Conservation (phyloP, 2,113 vertebrate genomes). For the Nycticorax nycticorax region DNA sequence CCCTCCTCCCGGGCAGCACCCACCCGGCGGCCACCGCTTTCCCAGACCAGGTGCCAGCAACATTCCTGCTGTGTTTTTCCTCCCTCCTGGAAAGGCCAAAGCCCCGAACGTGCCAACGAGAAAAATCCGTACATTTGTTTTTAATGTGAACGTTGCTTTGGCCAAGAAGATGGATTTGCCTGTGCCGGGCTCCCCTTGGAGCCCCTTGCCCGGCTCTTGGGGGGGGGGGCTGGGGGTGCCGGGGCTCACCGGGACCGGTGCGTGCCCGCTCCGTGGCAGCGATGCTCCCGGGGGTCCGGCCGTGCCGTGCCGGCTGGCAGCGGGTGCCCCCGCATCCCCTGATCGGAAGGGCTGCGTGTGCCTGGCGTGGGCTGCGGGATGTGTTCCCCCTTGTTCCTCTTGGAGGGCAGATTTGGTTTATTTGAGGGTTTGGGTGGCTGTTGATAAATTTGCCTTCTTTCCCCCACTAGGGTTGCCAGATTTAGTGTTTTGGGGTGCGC, state of each 20-base stretch:
- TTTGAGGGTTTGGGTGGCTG: neutral
- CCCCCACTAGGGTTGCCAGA: neutral
- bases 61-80: neutral
- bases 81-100: neutral
- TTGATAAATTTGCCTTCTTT: neutral
- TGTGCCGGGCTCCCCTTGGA: neutral
- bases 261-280: fast-evolving
- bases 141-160: neutral
- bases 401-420: neutral
- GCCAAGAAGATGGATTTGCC: neutral
- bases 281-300: neutral
- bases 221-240: neutral
- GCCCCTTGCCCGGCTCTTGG: neutral
- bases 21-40: neutral
- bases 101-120: neutral
- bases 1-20: neutral
- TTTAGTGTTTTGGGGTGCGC: neutral
- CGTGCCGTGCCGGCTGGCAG: fast-evolving
- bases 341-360: fast-evolving
- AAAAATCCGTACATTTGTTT: fast-evolving
- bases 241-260: neutral
- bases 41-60: neutral
- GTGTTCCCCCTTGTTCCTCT: neutral
- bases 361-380: neutral
- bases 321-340: neutral